These are phyloP conservation scores for Myathropa florea DNA, from an alignment of 2,888 invertebrate species.

Conservation along the genomic window DNA sequence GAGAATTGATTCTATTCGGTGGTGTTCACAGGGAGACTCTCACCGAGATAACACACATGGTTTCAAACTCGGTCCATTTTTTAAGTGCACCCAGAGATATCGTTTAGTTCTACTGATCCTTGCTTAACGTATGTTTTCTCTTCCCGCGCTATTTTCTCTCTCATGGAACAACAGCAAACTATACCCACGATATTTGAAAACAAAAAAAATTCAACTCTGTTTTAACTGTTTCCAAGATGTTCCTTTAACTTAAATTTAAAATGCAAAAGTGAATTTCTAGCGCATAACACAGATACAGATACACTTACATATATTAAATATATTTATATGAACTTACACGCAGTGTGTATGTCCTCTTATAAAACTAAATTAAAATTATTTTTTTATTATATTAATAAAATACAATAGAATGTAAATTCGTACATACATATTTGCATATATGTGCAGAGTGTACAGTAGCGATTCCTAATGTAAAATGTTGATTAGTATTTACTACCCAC, in stretches of 20 bases:
- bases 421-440: conserved; percentile 4
- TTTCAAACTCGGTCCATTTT: conserved; percentile 89
- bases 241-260: conserved; percentile 44
- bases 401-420: conserved; percentile 40
- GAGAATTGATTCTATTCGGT: conserved; percentile 97
- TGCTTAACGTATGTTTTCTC: not conserved
- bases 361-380: conserved; percentile 49
- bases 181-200: not conserved
- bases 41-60: conserved; percentile 84
- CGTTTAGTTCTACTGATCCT: conserved; percentile 80
- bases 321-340: conserved; percentile 6
- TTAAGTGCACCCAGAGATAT: conserved; percentile 87
- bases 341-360: conserved; percentile 17
- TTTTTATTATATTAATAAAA: conserved; percentile 67
- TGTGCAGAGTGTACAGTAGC: conserved; percentile 46
- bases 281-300: conserved; percentile 21
- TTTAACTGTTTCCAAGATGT: conserved; percentile 41
- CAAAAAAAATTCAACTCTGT: not conserved
- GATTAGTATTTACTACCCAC: conserved; percentile 52
- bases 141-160: not conserved
- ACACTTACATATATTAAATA: conserved; percentile 27
- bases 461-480: conserved; percentile 61
- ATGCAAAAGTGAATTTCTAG: conserved; percentile 59
- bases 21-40: conserved; percentile 92
- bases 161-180: not conserved